Conservation (phyloP, 1,140 invertebrate genomes). For the Telenomus remus region DNA sequence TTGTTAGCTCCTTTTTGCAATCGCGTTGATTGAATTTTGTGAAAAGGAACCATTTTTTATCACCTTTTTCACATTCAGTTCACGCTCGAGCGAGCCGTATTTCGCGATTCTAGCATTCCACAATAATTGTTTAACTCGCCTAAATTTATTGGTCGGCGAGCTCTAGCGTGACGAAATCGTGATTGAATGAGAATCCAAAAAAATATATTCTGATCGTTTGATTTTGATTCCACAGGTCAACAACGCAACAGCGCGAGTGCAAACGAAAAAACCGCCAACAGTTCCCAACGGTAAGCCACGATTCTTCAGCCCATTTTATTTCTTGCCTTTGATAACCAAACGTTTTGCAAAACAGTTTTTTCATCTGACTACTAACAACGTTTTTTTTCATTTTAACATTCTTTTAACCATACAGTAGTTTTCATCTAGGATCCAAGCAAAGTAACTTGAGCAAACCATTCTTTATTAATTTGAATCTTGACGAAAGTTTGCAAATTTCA, state of each 20-base stretch:
- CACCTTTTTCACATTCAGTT: slow-evolving; percentile 1
- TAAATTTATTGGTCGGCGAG: background rate
- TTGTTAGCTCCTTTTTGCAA: slow-evolving; percentile 3
- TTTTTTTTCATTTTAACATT: slow-evolving; percentile 6
- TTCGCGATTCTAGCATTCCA: background rate
- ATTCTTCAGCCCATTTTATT: slow-evolving; percentile 17
- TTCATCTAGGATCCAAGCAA: slow-evolving; percentile 11
- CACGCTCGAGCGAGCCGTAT: background rate
- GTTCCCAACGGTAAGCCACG: slow-evolving; percentile 91
- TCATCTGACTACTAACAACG: no score
- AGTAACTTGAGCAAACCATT: slow-evolving; percentile 23
- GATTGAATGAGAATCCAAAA: background rate
- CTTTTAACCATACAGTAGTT: slow-evolving; percentile 9
- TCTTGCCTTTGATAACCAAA: slow-evolving; percentile 19
- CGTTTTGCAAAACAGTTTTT: slow-evolving; percentile 4
- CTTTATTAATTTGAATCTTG: no score
- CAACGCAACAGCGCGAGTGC: slow-evolving; percentile 97
- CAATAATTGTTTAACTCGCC: background rate
- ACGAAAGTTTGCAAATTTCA: no score
- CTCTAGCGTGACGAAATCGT: slow-evolving; percentile 8
- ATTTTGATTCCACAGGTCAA: slow-evolving; percentile 85
- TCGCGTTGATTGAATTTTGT: background rate
- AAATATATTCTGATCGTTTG: slow-evolving; percentile 36
- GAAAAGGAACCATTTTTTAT: slow-evolving; percentile 1
- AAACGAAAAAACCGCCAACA: slow-evolving; percentile 96